phyloP scores from a whole-genome alignment of 2,113 vertebrate genomes.

The Oreochromis tanganicae region DNA sequence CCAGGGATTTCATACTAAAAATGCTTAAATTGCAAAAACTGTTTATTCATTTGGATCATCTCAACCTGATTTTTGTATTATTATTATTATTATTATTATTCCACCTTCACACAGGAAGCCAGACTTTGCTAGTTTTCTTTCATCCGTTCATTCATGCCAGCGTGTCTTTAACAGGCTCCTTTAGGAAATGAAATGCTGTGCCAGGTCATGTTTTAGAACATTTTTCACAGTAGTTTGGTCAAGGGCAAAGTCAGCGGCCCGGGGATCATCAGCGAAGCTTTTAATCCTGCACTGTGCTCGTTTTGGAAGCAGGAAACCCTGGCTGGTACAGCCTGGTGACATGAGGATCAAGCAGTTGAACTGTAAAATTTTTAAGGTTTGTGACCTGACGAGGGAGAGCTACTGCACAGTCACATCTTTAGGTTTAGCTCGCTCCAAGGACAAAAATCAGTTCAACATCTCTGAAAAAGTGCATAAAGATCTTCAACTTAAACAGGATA shows the following conservation, averaged over 20 bases:
- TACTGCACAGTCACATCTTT: background rate
- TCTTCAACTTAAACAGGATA: background rate
- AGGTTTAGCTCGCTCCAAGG: background rate
- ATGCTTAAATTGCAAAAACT: background rate
- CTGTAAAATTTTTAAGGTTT: conserved; percentile 13
- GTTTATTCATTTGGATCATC: background rate
- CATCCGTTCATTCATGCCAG: background rate
- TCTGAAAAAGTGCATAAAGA: background rate
- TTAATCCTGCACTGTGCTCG: conserved; percentile 50
- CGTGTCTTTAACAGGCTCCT: background rate
- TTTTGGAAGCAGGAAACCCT: conserved; percentile 48
- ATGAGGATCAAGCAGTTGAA: conserved; percentile 34
- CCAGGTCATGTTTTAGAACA: conserved; percentile 13
- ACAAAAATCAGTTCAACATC: background rate
- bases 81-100: background rate
- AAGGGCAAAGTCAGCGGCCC: conserved; percentile 43
- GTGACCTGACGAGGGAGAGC: background rate
- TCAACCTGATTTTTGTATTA: background rate
- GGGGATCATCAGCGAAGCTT: conserved; percentile 49
- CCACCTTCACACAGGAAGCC: background rate
- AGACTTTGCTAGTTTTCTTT: background rate
- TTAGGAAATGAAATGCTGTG: background rate
- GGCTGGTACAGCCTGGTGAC: conserved; percentile 35
- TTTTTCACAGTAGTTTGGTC: conserved; percentile 42
- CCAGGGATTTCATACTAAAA: background rate